Conservation (phyloP, 1,140 invertebrate genomes). For the Drosophila elegans region DNA sequence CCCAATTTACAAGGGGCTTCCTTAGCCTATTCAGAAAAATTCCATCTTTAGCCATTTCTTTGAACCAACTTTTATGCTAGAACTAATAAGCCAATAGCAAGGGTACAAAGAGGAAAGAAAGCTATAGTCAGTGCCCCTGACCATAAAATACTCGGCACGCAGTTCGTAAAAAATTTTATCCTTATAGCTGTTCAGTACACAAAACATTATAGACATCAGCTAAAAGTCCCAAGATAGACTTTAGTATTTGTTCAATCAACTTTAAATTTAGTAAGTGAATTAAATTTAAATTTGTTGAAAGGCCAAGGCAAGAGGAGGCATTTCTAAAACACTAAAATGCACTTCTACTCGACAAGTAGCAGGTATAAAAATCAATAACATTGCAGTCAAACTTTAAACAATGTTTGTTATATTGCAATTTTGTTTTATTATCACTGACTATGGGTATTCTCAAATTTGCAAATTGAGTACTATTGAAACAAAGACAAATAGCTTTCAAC, state of each 20-base stretch:
- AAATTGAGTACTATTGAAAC: background rate
- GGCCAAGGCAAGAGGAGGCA: too few species aligned
- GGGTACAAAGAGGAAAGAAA: background rate
- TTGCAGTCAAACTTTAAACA: too few species aligned
- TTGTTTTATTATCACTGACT: too few species aligned
- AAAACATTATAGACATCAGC: conserved; percentile 3
- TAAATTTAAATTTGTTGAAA: background rate
- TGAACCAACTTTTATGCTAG: too few species aligned
- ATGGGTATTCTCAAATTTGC: background rate
- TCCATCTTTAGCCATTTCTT: too few species aligned
- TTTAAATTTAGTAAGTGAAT: background rate
- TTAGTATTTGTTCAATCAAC: background rate
- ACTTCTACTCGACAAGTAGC: background rate
- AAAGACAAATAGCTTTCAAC: background rate
- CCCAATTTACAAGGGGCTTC: too few species aligned
- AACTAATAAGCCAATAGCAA: background rate
- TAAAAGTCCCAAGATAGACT: background rate
- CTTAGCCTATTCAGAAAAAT: too few species aligned
- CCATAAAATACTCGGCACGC: background rate
- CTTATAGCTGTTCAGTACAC: background rate
- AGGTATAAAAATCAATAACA: background rate
- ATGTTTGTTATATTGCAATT: too few species aligned
- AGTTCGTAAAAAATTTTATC: background rate
- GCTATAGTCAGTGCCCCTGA: background rate
- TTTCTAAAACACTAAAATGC: background rate